Conservation (phyloP, 1,140 invertebrate species). For the Calephelis nemesis region DNA sequence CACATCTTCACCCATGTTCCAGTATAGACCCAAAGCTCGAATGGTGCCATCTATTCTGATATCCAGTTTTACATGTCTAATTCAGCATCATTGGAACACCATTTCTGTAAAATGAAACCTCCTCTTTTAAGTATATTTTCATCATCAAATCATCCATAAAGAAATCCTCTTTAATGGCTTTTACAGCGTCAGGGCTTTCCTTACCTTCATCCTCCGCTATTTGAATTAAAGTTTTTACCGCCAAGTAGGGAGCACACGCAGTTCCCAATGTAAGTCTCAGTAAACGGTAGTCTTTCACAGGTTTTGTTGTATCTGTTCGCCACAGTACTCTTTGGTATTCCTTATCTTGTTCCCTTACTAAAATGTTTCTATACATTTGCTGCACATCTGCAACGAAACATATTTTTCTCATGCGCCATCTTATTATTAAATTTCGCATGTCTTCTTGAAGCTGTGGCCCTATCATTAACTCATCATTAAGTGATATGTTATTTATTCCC, state of each 20-base stretch:
- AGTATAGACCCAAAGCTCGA: not conserved
- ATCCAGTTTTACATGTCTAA: constrained; percentile 20
- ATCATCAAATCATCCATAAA: constrained; percentile 53
- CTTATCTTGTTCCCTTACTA: constrained; percentile 12
- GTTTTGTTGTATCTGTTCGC: constrained; percentile 7
- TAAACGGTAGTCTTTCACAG: constrained; percentile 19
- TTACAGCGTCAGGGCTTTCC: not conserved
- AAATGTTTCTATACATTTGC: constrained; percentile 20
- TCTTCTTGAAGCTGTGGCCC: constrained; percentile 23
- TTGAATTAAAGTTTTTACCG: constrained; percentile 1
- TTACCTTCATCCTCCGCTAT: constrained; percentile 14
- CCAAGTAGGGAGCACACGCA: constrained; percentile 19
- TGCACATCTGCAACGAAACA: constrained; percentile 11
- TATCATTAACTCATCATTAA: constrained; percentile 28
- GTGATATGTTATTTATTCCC: constrained; percentile 22
- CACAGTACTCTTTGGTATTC: constrained; percentile 22
- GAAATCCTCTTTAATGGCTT: constrained; percentile 36
- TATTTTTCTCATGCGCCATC: constrained; percentile 11
- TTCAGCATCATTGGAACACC: constrained; percentile 28
- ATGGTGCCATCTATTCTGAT: not conserved
- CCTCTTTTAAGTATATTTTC: constrained; percentile 26
- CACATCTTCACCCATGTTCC: not conserved
- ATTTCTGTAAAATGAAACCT: constrained; percentile 37
- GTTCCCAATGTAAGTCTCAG: constrained; percentile 21
- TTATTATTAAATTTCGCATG: constrained; percentile 18